These are phyloP conservation scores for Atractosteus spatula DNA, from an alignment of 2,113 vertebrate genomes.

Conservation along the genomic window DNA sequence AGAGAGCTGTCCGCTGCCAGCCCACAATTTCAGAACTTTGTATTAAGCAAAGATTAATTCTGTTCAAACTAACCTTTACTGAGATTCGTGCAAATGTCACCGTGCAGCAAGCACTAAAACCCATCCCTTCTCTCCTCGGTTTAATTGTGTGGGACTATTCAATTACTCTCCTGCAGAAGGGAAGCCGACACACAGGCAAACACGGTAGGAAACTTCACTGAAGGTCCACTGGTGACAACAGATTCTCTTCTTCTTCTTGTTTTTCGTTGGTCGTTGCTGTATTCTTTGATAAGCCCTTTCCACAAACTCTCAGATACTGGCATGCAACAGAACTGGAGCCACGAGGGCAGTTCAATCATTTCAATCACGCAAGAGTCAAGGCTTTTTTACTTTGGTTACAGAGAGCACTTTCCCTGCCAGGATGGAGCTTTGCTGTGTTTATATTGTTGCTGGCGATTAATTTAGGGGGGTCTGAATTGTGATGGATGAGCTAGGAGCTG, in stretches of 20 bases:
- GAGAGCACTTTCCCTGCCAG: too few species aligned
- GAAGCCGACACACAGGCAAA: neutral
- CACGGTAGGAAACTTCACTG: too few species aligned
- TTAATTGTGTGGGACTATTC: constrained; percentile 6
- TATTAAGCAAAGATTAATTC: constrained; percentile 10
- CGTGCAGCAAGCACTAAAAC: constrained; percentile 8
- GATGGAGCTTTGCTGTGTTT: too few species aligned
- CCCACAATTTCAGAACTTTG: neutral
- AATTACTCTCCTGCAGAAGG: constrained; percentile 1
- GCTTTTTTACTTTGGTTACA: too few species aligned
- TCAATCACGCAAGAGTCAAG: too few species aligned
- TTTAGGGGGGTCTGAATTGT: too few species aligned
- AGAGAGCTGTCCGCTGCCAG: too few species aligned
- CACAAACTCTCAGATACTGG: neutral
- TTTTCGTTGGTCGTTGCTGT: neutral
- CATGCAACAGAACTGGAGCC: neutral
- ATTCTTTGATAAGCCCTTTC: neutral
- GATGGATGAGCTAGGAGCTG: too few species aligned
- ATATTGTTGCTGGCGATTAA: too few species aligned
- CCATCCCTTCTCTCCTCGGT: neutral
- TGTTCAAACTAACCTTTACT: neutral
- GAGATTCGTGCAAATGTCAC: constrained; percentile 10
- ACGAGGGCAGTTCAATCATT: neutral
- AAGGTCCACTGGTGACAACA: too few species aligned
- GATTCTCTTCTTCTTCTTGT: neutral